Evolutionary conservation across 2,113 vertebrate genomes (phyloP).

Genomic region (Embiotoca jacksoni): DNA sequence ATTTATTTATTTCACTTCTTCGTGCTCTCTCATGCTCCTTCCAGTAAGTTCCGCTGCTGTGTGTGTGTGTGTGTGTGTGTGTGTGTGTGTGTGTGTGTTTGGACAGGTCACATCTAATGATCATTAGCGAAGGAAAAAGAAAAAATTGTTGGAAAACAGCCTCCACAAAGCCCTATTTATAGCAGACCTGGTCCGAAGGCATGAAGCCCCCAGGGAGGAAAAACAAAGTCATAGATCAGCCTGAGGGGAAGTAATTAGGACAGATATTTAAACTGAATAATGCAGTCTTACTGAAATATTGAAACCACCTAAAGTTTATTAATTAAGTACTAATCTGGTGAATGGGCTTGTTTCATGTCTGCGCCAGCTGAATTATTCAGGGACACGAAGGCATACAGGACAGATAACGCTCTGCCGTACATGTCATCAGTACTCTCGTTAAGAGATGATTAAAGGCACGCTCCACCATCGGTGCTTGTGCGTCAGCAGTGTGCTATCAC

Average conservation of each 20-base stretch:
- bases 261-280: constrained; percentile 82
- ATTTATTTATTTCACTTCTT: neutral
- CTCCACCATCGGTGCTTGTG: constrained; percentile 39
- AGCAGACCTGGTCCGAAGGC: constrained; percentile 65
- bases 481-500: constrained; percentile 64
- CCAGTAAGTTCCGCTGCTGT: neutral
- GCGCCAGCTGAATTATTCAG: constrained; percentile 67
- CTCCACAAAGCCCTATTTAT: constrained; percentile 71
- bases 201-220: constrained; percentile 47
- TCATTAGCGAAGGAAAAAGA: constrained; percentile 61
- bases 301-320: constrained; percentile 78
- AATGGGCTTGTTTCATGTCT: constrained; percentile 65
- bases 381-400: constrained; percentile 56
- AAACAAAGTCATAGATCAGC: constrained; percentile 78
- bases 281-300: constrained; percentile 71
- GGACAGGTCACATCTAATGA: constrained; percentile 67
- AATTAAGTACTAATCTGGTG: constrained; percentile 77
- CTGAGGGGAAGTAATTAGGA: constrained; percentile 78
- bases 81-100: constrained; percentile 16
- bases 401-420: constrained; percentile 54
- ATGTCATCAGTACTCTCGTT: constrained; percentile 67
- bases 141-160: constrained; percentile 37
- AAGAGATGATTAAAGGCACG: constrained; percentile 72
- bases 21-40: constrained; percentile 3
- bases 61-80: neutral